Evolutionary conservation across 2,888 invertebrate genomes (phyloP).

Genomic region (Drosophila neoperkinsi): DNA sequence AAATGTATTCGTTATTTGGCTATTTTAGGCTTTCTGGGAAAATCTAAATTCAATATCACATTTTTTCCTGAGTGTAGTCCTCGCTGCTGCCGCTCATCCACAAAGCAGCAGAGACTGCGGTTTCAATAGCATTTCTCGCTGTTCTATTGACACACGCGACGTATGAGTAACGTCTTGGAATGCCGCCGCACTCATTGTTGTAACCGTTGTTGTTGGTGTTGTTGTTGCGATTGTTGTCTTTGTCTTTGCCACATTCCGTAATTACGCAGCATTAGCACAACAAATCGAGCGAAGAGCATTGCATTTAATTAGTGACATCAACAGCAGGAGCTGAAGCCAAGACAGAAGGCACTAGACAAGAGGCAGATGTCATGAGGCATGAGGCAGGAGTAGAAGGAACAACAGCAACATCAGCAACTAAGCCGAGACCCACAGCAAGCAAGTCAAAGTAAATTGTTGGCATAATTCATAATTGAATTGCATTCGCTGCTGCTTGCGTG

Average conservation of each 20-base stretch:
- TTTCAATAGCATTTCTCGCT: conserved; percentile 58
- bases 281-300: conserved; percentile 74
- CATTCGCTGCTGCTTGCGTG: conserved; percentile 45
- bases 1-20: neutral
- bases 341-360: neutral
- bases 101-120: conserved; percentile 23
- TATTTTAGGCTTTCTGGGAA: neutral
- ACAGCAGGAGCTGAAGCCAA: conserved; percentile 1
- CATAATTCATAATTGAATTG: conserved; percentile 80
- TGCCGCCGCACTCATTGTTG: conserved; percentile 65
- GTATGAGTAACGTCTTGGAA: conserved; percentile 74
- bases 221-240: conserved; percentile 9
- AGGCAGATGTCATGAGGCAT: neutral
- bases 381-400: neutral
- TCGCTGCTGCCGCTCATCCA: neutral
- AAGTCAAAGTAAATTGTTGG: conserved; percentile 67
- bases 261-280: conserved; percentile 77
- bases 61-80: neutral
- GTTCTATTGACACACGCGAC: conserved; percentile 77
- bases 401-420: neutral
- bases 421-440: conserved; percentile 35
- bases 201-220: conserved; percentile 18
- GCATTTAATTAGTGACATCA: conserved; percentile 71
- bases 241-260: conserved; percentile 53
- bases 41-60: neutral